Evolutionary conservation across 1,140 invertebrate species (phyloP), one percentile per base, ranked within the genome.

Genomic region (Megathymus violae): DNA sequence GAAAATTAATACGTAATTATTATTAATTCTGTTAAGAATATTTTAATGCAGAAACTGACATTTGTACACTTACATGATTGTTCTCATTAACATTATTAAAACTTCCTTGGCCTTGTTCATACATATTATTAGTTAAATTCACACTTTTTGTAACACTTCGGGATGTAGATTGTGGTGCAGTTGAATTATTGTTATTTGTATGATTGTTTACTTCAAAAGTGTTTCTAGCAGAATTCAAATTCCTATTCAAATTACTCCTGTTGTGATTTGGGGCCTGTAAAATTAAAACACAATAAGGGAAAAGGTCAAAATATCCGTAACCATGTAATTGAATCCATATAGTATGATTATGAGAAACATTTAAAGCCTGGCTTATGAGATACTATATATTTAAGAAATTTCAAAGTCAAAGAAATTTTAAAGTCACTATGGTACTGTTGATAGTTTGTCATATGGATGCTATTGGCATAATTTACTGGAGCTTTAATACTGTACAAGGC

Each of bases 81-180:
- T 72, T 84, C 41, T 89, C 85, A 78, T 90, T 91, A 34, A 85
- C 63, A 66, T 91, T 91, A 46, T 83, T 90, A 17, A 85, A 84
- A 64, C 69, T 80, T 17, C 78, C 80, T 60, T 88, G 88, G 40
- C 78, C 80, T 71, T 83, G 85, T 19, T 90, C 88, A 74, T 85
- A 90, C 88, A 90, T 89, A 54, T 90, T 90, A 72, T 89, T 90
- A 77, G 88, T 88, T 51, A 90, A 64, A 67, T 90, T 90, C 0
- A 90, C 81, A 56, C 85, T 82, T 62, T 90, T 90, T 0, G 85
- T 84, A 13, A 74, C 79, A 47, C 78, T 67, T 59, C 82, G 69
- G 46, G 76, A 76, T 52, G 78, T 86, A 4, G 85, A 70, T 9
- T 71, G 71, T 16, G 83, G 69, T 27, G 79, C 71, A 36, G 80